These are phyloP conservation scores for Spodoptera frugiperda DNA, from an alignment of 1,140 invertebrate species.

Conservation along the genomic window DNA sequence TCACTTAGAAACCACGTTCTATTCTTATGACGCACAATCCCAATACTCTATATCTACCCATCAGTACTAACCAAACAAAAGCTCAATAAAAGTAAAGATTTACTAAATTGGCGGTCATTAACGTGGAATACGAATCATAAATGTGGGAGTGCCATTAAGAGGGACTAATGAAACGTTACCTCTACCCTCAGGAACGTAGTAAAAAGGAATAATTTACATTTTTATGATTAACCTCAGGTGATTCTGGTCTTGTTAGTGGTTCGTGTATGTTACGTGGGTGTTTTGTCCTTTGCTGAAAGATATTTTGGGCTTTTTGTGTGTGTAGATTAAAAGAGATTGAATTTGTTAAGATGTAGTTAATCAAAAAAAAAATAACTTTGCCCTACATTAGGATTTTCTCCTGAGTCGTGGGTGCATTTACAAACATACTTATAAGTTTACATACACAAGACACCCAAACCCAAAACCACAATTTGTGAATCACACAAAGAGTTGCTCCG, in stretches of 20 bases:
- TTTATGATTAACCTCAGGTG: slow-evolving; percentile 37
- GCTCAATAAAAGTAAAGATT: slow-evolving; percentile 32
- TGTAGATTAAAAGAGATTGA: too few relatives aligned
- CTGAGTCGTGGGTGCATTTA: too few relatives aligned
- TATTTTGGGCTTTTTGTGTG: too few relatives aligned
- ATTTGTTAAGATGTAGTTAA: too few relatives aligned
- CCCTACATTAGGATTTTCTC: too few relatives aligned
- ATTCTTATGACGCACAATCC: background rate
- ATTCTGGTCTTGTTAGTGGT: background rate
- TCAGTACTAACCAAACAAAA: background rate
- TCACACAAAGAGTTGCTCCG: too few relatives aligned
- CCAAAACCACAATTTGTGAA: too few relatives aligned
- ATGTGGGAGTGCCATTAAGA: slow-evolving; percentile 45
- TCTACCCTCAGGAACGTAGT: slow-evolving; percentile 45
- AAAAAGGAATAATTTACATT: slow-evolving; percentile 39
- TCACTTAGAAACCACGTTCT: too few relatives aligned
- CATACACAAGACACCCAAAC: too few relatives aligned
- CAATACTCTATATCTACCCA: background rate
- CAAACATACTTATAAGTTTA: too few relatives aligned
- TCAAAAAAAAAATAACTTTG: too few relatives aligned
- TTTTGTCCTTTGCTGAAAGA: background rate
- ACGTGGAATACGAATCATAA: slow-evolving; percentile 49
- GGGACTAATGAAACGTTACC: slow-evolving; percentile 51
- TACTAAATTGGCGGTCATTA: slow-evolving; percentile 51
- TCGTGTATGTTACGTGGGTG: too few relatives aligned